Evolutionary conservation across 2,888 invertebrate species (phyloP).

Genomic region (Drosophila imparisetae): DNA sequence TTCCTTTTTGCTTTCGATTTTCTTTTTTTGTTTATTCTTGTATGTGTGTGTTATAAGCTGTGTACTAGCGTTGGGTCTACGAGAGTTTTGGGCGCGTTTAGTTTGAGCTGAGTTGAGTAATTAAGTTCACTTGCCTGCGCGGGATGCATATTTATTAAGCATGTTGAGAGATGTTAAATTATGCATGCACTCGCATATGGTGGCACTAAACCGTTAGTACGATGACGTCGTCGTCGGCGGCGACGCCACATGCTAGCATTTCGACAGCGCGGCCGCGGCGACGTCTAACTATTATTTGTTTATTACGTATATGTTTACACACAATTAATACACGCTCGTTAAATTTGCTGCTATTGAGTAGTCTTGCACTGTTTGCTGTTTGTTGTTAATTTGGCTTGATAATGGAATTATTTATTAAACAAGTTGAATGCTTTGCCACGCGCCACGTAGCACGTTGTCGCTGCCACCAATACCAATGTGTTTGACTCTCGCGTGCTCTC

Average conservation of each 20-base stretch:
- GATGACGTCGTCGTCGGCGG: constrained; percentile 63
- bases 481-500: constrained; percentile 70
- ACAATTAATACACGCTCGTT: constrained; percentile 21
- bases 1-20: constrained; percentile 11
- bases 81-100: constrained; percentile 34
- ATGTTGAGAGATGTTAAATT: constrained; percentile 53
- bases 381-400: constrained; percentile 53
- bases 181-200: constrained; percentile 59
- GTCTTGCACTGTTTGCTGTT: constrained; percentile 14
- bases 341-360: constrained; percentile 17
- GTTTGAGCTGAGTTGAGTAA: constrained; percentile 51
- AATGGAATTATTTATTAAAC: constrained; percentile 67
- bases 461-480: constrained; percentile 60
- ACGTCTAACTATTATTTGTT: constrained; percentile 55
- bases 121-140: constrained; percentile 49
- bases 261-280: constrained; percentile 65
- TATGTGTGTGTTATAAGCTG: constrained; percentile 11
- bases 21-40: constrained; percentile 4
- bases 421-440: constrained; percentile 57
- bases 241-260: constrained; percentile 73
- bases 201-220: constrained; percentile 41
- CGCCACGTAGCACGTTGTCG: constrained; percentile 68
- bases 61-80: constrained; percentile 6
- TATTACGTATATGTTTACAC: constrained; percentile 1
- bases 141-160: constrained; percentile 40